Conservation (phyloP, 2,113 vertebrate species). For the Butorides virescens region DNA sequence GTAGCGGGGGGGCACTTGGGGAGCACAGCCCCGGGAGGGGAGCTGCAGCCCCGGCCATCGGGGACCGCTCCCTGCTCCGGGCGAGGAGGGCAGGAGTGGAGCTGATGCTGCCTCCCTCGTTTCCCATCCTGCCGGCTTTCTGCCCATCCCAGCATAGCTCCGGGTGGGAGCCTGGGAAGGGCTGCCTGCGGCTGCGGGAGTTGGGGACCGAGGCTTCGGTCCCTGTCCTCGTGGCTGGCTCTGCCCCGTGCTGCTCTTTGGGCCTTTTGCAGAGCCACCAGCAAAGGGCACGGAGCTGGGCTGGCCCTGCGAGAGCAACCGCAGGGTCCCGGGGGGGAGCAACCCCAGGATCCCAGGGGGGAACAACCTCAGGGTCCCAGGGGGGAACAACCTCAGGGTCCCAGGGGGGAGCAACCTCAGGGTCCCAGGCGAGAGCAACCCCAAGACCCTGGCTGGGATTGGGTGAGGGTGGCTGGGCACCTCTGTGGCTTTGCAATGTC, state of each 20-base stretch:
- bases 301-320: background rate
- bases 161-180: background rate
- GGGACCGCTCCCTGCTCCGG: background rate
- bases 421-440: too few relatives aligned
- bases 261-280: background rate
- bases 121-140: background rate
- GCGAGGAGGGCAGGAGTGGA: background rate
- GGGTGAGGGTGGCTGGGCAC: background rate
- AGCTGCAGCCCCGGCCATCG: accelerated
- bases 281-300: background rate
- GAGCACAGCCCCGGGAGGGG: too few relatives aligned
- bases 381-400: background rate
- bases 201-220: background rate
- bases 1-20: background rate
- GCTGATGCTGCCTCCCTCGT: background rate
- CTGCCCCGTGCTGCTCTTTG: background rate
- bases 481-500: background rate
- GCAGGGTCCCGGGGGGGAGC: too few relatives aligned
- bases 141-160: background rate
- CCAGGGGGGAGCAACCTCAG: background rate
- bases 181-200: background rate
- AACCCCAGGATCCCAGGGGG: too few relatives aligned
- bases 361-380: too few relatives aligned
- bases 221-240: background rate
- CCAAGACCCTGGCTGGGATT: accelerated